Base-by-base conservation (phyloP, 2,888 invertebrate species). In the Pyrocoelia pectoralis region DNA sequence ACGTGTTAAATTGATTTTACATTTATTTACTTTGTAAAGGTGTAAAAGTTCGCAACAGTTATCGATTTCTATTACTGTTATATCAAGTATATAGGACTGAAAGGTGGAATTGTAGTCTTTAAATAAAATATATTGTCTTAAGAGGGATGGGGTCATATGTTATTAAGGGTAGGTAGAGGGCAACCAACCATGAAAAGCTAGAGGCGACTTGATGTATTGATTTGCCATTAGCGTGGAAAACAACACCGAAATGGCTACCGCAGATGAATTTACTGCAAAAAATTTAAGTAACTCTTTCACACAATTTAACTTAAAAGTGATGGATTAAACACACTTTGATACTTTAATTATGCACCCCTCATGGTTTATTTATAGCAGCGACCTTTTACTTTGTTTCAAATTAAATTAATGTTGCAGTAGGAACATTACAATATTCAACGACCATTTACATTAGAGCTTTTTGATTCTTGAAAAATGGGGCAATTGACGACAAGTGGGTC, bases 121-220 rank as follows among this genome's bases (percentile, higher is more conserved):
- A 60, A 64, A 56, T 60, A 56, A 64, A 64, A 64, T 64, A 60
- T 60, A 60, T 59, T 55, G 59, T 63, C 59, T 64, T 56, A 46
- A 52, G 55, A 65, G 50, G 43, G 60, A 61, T 50, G 56, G 52
- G 60, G 59, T 65, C 59, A 61, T 65, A 60, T 61, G 60, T 65
- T 65, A 65, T 65, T 65, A 65, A 60, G 56, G 60, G 60, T 65
- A 65, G 65, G 59, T 65, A 61, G 56, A 60, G 54, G 52, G 60
- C 61, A 65, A 61, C 65, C 66, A 66, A 66, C 73, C 72, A 70
- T 74, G 72, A 73, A 74, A 74, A 73, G 75, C 73, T 71, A 73
- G 69, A 74, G 73, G 71, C 72, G 73, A 70, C 68, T 69, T 73
- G 72, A 73, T 67, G 68, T 73, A 76, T 76, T 70, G 76, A 76